These are phyloP conservation scores for Kryphioiulus occultus DNA, from an alignment of 2,888 invertebrate genomes.

Conservation along the genomic window DNA sequence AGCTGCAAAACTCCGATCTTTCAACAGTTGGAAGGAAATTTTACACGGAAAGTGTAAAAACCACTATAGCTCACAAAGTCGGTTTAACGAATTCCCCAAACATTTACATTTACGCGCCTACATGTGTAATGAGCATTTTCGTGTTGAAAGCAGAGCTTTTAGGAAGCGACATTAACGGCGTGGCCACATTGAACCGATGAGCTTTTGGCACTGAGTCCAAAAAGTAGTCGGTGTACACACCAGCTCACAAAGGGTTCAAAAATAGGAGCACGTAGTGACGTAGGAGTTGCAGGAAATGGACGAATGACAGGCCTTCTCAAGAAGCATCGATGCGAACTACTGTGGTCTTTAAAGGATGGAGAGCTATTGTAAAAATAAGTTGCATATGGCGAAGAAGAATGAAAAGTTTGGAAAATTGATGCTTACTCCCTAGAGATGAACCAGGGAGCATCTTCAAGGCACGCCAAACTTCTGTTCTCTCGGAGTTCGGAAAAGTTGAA, in stretches of 20 bases:
- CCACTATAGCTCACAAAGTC: not conserved
- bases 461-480: too few relatives aligned
- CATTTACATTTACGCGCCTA: not conserved
- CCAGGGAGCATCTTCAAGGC: too few relatives aligned
- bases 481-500: too few relatives aligned
- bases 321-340: not conserved
- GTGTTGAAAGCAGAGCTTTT: not conserved
- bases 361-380: not conserved
- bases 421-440: too few relatives aligned
- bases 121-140: not conserved
- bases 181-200: not conserved
- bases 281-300: not conserved
- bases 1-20: not conserved
- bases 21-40: not conserved
- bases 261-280: slow-evolving; percentile 13
- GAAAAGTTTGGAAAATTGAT: too few relatives aligned
- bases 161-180: not conserved
- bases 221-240: not conserved
- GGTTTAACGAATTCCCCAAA: not conserved
- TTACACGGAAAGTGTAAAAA: not conserved
- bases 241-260: not conserved
- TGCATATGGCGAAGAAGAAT: too few relatives aligned
- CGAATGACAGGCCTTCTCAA: not conserved
- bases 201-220: slow-evolving; percentile 1
- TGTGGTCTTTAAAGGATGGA: not conserved